Conservation (phyloP, 2,113 vertebrate genomes). For the Madoqua kirkii region DNA sequence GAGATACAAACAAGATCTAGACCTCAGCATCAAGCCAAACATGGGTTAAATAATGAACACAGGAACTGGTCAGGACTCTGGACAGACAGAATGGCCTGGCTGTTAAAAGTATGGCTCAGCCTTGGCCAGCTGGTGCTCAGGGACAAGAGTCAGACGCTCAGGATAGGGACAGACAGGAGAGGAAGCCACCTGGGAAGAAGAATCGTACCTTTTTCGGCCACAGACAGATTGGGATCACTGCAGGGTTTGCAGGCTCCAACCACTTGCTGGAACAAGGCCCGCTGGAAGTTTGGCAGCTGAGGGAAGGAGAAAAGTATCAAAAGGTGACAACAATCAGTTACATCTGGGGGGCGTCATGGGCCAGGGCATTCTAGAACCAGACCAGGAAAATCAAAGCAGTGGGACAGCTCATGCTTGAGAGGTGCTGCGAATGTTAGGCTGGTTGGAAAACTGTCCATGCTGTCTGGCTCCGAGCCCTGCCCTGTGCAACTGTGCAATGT, state of each 20-base stretch:
- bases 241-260: slow-evolving; percentile 97
- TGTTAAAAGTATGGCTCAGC: not conserved
- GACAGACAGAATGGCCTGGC: not conserved
- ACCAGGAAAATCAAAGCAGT: not conserved
- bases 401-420: not conserved
- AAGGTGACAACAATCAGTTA: not conserved
- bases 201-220: slow-evolving; percentile 93
- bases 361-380: not conserved
- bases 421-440: not conserved
- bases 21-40: not conserved
- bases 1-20: not conserved
- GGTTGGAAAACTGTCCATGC: not conserved
- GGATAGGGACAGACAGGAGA: slow-evolving; percentile 29
- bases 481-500: not conserved
- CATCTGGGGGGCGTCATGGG: not conserved
- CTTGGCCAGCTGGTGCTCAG: not conserved
- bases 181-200: not conserved
- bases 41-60: not conserved
- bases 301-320: slow-evolving; percentile 54
- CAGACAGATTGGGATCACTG: slow-evolving; percentile 91
- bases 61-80: not conserved
- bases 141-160: slow-evolving; percentile 3
- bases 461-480: not conserved
- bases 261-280: slow-evolving; percentile 95
- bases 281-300: slow-evolving; percentile 94